Conservation (phyloP, 1,140 invertebrate genomes). For the Ridgeia piscesae region DNA sequence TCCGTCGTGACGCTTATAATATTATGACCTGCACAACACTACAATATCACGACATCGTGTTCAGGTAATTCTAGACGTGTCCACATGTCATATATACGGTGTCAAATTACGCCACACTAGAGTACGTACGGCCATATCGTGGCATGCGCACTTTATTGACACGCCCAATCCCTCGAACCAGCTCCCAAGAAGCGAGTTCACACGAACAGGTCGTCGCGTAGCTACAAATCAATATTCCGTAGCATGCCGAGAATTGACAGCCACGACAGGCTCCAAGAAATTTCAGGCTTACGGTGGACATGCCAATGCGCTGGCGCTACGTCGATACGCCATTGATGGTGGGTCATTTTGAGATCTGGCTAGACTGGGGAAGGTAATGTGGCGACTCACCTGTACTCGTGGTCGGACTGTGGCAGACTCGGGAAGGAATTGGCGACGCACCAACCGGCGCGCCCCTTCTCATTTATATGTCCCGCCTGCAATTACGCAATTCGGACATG, state of each 20-base stretch:
- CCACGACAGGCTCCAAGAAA: not conserved
- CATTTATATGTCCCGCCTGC: constrained; percentile 3
- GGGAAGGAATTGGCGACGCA: not conserved
- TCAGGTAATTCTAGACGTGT: not conserved
- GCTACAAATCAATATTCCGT: not conserved
- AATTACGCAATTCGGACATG: not conserved
- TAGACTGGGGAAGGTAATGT: not conserved
- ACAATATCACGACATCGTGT: not conserved
- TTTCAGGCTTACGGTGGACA: not conserved
- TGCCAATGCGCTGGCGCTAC: not conserved
- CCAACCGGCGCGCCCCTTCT: not conserved
- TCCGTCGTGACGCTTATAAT: no score
- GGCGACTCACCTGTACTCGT: not conserved
- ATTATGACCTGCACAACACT: no score
- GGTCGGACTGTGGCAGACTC: not conserved
- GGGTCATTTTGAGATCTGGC: not conserved
- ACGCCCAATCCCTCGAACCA: not conserved
- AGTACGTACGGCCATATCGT: not conserved
- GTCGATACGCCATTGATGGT: not conserved
- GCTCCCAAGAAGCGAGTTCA: not conserved
- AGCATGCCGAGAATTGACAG: not conserved
- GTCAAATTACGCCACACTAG: not conserved
- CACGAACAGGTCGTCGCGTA: not conserved
- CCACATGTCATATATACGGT: not conserved
- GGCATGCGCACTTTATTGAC: not conserved